Evolutionary conservation across 2,888 invertebrate species (phyloP), one percentile per base, ranked within the genome.

Genomic region (Epinotia demarniana): DNA sequence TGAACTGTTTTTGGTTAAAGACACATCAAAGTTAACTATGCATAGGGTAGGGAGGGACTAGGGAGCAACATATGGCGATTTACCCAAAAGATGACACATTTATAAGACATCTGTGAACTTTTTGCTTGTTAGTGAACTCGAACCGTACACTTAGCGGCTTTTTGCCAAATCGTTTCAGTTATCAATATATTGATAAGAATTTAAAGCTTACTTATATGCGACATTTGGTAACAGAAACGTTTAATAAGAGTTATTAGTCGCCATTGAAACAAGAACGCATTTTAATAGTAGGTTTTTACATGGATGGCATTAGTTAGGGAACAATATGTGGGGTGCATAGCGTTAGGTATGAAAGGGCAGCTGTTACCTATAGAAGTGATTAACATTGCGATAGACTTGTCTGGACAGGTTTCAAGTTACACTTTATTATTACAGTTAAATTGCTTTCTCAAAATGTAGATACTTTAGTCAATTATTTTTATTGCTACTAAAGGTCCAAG

Each of bases 31-130:
- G 23, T 61, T 18, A 33, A 62, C 55, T 39, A 58, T 43, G 53
- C 81, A 78, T 79, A 81, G n/a, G n/a, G n/a, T 27, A 27, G 23
- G 23, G 23, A 2, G 23, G 1, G 23, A 27, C 23, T 27, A 3
- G 81, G 76, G 57, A 79, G 80, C 79, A 81, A 80, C 81, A 80
- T 79, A 78, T 79, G 73, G 78, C 86, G 88, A 88, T 87, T 87
- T 88, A 86, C 81, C 81, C 78, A 76, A 68, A 64, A 79, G 84
- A 88, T 89, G 89, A 90, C 90, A 91, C 87, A 89, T 87, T 86
- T 81, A 81, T 43, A 57, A 83, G 82, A 83, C 87, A 88, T 87
- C 81, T 90, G 88, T 86, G 83, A 81, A 83, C 78, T 86, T 85
- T 80, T 83, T 78, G 78, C 78, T 78, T 72, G 80, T 77, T 78